Evolutionary conservation across 2,888 invertebrate species (phyloP).

Genomic region (Hipparchia semele): DNA sequence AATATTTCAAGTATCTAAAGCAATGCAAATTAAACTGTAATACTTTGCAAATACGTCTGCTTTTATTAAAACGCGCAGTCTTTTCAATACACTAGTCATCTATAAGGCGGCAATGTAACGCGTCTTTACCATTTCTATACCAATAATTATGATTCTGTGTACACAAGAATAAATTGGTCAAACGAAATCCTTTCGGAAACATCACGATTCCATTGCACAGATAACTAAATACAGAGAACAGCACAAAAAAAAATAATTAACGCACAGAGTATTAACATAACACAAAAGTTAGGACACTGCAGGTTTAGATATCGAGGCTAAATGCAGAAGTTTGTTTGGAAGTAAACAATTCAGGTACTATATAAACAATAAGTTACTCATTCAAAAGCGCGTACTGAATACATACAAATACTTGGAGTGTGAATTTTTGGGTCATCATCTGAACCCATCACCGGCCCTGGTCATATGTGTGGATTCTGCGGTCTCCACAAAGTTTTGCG

Average conservation of each 20-base stretch:
- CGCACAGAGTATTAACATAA: constrained; percentile 65
- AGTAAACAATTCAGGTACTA: constrained; percentile 41
- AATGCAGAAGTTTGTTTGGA: constrained; percentile 58
- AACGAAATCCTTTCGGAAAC: constrained; percentile 52
- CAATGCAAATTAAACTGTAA: background rate
- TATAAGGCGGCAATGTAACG: background rate
- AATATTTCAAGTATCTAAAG: background rate
- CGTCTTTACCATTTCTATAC: background rate
- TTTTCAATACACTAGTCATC: background rate
- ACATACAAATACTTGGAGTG: background rate
- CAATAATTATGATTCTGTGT: background rate
- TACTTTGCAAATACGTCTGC: background rate
- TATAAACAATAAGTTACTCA: constrained; percentile 26
- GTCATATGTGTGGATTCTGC: no score
- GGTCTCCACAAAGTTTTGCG: no score
- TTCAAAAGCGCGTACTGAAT: constrained; percentile 28
- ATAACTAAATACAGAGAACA: constrained; percentile 72
- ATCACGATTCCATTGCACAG: constrained; percentile 59
- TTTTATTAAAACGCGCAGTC: background rate
- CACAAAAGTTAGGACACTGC: constrained; percentile 65
- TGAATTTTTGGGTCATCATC: background rate
- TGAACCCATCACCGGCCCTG: background rate
- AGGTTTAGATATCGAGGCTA: constrained; percentile 64
- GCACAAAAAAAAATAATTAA: constrained; percentile 63
- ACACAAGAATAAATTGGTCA: constrained; percentile 46